Percentiles rank a stretch among this genome's conserved stretches.
These are phyloP conservation scores for Silurus glanis DNA, from an alignment of 2,113 vertebrate species.

Conservation along the genomic window DNA sequence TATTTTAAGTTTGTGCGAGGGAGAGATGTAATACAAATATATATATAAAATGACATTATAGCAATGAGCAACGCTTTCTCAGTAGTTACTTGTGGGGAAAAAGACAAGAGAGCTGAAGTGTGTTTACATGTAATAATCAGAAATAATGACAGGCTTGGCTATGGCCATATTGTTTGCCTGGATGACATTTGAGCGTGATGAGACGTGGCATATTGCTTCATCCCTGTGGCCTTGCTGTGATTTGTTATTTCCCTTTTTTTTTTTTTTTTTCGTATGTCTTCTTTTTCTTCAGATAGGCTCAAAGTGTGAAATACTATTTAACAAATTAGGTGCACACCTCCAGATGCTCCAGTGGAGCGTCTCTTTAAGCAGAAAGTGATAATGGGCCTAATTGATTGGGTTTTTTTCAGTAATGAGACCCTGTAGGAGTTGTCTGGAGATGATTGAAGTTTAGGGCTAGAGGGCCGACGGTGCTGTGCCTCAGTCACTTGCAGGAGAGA, in stretches of 20 bases:
- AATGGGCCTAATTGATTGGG: constrained; percentile 65
- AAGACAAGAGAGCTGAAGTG: constrained; percentile 1
- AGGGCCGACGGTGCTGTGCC: constrained; percentile 17
- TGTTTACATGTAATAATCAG: constrained; percentile 27
- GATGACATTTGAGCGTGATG: constrained; percentile 43
- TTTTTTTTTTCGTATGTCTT: constrained; percentile 39
- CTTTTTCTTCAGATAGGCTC: constrained; percentile 52
- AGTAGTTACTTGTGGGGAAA: neutral
- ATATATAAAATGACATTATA: neutral
- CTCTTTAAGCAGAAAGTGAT: constrained; percentile 59
- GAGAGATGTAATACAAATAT: neutral
- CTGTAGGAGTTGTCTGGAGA: constrained; percentile 61
- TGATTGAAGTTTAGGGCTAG: constrained; percentile 37
- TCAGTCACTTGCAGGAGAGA: constrained; percentile 21
- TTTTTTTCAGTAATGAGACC: constrained; percentile 62
- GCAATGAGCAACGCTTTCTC: neutral
- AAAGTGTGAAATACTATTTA: constrained; percentile 56
- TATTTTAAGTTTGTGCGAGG: neutral
- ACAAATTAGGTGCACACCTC: constrained; percentile 70
- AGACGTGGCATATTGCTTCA: constrained; percentile 55
- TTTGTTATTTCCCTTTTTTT: constrained; percentile 53
- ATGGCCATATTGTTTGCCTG: constrained; percentile 33
- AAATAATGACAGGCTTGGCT: constrained; percentile 22
- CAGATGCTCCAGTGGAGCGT: constrained; percentile 55
- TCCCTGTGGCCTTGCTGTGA: constrained; percentile 51